phyloP scores from a whole-genome alignment of 2,888 invertebrate genomes.

The Flexamia atlantica region DNA sequence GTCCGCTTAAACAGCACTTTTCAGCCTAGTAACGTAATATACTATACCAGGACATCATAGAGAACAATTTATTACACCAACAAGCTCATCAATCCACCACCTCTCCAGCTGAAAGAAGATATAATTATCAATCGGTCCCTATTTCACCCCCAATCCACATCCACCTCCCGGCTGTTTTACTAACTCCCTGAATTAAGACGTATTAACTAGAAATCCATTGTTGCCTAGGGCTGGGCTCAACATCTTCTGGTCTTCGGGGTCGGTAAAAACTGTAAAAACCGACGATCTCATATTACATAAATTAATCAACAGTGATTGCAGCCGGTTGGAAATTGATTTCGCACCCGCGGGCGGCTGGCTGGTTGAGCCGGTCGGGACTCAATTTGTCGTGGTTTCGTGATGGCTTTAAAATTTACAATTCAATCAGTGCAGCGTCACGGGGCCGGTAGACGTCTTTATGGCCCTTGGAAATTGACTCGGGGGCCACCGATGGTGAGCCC shows the following conservation, averaged over 20 bases:
- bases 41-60: too few relatives aligned
- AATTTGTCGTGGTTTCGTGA: background rate
- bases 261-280: background rate
- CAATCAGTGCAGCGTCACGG: slow-evolving; percentile 4
- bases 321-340: slow-evolving; percentile 27
- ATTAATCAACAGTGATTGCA: slow-evolving; percentile 38
- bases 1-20: too few relatives aligned
- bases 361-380: background rate
- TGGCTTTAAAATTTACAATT: slow-evolving; percentile 31
- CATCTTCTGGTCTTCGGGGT: background rate
- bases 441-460: slow-evolving; percentile 32
- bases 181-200: slow-evolving; percentile 17
- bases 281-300: slow-evolving; percentile 23
- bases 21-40: too few relatives aligned
- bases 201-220: background rate
- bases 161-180: background rate
- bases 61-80: too few relatives aligned
- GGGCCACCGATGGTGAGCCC: background rate
- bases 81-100: too few relatives aligned
- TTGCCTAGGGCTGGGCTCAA: background rate
- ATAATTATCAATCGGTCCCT: slow-evolving; percentile 3
- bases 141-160: background rate
- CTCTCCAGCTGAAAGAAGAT: background rate
- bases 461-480: background rate
- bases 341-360: background rate